A percentile compares a stretch with the other conserved stretches of the same genome.
phyloP scores from a whole-genome alignment of 2,797 vertebrate species.

The Hoplostethus atlanticus region DNA sequence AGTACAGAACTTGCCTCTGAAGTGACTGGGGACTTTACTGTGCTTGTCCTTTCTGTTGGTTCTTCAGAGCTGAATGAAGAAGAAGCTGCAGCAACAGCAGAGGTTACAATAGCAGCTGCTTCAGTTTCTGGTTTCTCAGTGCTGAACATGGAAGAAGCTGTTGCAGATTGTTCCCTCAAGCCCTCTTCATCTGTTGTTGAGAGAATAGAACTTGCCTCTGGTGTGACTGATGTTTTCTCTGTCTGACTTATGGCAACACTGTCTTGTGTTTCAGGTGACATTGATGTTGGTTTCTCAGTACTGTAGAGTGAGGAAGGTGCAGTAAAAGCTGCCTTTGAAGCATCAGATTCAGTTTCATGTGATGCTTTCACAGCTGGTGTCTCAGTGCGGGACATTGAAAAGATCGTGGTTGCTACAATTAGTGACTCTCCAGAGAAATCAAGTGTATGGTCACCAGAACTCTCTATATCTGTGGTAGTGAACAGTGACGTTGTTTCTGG shows the following conservation, averaged over 20 bases:
- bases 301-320: not conserved
- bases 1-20: too few relatives aligned
- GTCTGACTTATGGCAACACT: constrained; percentile 9
- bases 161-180: too few relatives aligned
- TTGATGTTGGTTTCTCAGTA: constrained; percentile 9
- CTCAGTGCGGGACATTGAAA: not conserved
- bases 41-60: too few relatives aligned
- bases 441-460: constrained; percentile 12
- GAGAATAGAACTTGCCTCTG: constrained; percentile 2
- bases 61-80: too few relatives aligned
- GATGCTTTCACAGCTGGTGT: not conserved
- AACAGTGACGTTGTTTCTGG: not conserved
- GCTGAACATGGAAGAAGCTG: too few relatives aligned
- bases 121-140: too few relatives aligned
- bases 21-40: too few relatives aligned
- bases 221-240: not conserved
- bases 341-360: not conserved
- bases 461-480: not conserved
- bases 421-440: not conserved
- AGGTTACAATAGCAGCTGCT: too few relatives aligned
- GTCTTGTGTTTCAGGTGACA: not conserved
- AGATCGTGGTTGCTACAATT: not conserved
- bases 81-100: too few relatives aligned
- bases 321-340: not conserved
- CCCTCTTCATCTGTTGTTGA: constrained; percentile 11